Evolutionary conservation across 2,113 vertebrate species (phyloP).

Genomic region (Pantherophis guttatus): DNA sequence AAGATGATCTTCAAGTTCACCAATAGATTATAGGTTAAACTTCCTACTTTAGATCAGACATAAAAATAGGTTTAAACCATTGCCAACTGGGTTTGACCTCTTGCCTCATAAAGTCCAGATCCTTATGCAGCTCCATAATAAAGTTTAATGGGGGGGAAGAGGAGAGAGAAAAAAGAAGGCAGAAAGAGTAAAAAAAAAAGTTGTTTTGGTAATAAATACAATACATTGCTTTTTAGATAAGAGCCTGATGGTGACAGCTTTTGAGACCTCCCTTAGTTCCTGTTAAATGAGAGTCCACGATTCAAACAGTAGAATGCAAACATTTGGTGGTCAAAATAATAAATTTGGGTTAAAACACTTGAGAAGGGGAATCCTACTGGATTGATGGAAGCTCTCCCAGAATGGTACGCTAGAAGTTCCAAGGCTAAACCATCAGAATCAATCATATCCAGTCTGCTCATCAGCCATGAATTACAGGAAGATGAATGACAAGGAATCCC

Average conservation of each 20-base stretch:
- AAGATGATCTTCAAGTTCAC: not conserved
- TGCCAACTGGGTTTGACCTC: too few species aligned
- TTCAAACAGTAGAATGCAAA: not conserved
- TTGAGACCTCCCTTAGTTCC: not conserved
- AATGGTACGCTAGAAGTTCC: not conserved
- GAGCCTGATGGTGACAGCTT: not conserved
- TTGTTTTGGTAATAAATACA: not conserved
- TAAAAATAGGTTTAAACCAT: not conserved
- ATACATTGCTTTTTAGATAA: not conserved
- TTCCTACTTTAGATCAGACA: not conserved
- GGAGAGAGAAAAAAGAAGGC: not conserved
- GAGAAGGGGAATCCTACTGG: not conserved
- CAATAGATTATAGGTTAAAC: not conserved
- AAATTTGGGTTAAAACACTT: not conserved
- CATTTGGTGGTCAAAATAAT: not conserved
- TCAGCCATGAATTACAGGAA: not conserved
- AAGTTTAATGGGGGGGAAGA: not conserved
- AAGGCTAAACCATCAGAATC: not conserved
- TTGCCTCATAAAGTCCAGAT: not conserved
- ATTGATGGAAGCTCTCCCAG: not conserved
- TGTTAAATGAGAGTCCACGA: not conserved
- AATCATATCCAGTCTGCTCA: not conserved
- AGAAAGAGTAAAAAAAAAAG: not conserved
- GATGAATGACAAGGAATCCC: conserved; percentile 1
- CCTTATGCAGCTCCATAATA: not conserved